These are phyloP conservation scores for Drosophila nr. fundita DNA, from an alignment of 2,888 invertebrate species.

Conservation along the genomic window DNA sequence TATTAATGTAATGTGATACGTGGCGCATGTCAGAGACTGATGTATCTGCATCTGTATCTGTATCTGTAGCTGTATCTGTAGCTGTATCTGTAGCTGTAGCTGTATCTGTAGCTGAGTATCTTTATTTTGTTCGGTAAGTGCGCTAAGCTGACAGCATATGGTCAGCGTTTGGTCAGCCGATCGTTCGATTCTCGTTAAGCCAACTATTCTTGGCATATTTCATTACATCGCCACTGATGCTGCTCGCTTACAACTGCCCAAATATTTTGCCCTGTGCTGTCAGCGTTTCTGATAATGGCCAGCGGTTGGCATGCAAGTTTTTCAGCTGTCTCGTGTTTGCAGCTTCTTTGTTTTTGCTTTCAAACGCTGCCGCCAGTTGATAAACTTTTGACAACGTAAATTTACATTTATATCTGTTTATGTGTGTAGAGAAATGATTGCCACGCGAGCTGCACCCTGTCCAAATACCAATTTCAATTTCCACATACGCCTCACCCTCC, in stretches of 20 bases:
- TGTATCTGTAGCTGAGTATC: slow-evolving; percentile 8
- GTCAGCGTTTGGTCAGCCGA: slow-evolving; percentile 44
- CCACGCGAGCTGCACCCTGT: slow-evolving; percentile 19
- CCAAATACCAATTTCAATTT: slow-evolving; percentile 4
- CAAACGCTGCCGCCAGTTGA: slow-evolving; percentile 11
- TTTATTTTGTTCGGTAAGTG: not conserved
- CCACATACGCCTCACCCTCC: not conserved
- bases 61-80: not conserved
- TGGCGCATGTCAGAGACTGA: slow-evolving; percentile 41
- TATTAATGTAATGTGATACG: slow-evolving; percentile 68
- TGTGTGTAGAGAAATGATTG: not conserved
- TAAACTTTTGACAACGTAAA: slow-evolving; percentile 18
- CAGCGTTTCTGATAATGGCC: slow-evolving; percentile 25
- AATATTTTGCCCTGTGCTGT: slow-evolving; percentile 65
- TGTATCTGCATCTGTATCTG: slow-evolving; percentile 34
- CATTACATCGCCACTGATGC: slow-evolving; percentile 39
- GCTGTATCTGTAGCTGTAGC: slow-evolving; percentile 28
- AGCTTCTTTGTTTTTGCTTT: slow-evolving; percentile 5
- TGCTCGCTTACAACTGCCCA: slow-evolving; percentile 60
- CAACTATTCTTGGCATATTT: slow-evolving; percentile 63
- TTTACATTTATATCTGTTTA: not conserved
- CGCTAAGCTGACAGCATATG: slow-evolving; percentile 56
- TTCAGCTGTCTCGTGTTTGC: slow-evolving; percentile 36
- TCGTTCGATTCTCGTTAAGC: slow-evolving; percentile 17
- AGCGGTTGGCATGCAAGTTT: slow-evolving; percentile 8